Base-by-base conservation (phyloP, 53 echinoderm and acorn worm genomes). In the Antedon mediterranea region DNA sequence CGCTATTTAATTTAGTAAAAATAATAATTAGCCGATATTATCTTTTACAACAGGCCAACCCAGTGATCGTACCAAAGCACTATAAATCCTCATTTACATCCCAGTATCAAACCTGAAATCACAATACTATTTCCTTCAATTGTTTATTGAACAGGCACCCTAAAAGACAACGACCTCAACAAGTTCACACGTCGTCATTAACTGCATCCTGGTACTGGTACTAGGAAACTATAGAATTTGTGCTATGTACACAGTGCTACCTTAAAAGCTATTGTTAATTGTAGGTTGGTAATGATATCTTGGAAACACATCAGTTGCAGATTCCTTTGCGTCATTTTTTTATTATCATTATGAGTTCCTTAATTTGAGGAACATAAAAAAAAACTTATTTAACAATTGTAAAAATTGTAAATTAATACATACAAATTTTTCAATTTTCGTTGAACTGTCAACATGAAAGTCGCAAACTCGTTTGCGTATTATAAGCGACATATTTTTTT, bases 341-440 rank as follows among this genome's bases (percentile, higher is more conserved):
- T 37, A 37, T 37, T 37, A 37, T 37, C 37, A 37, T 37, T 37
- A 37, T 37, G 37, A 6, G 11, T 4, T 11, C 37, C 37, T 6
- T 37, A 6, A 37, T 37, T 37, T 6, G 37, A 4, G 11, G 11
- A 6, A 11, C 37, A 37, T 4, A 37, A 37, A 37, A n/a, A n/a
- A n/a, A n/a, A n/a, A n/a, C n/a, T n/a, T 11, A 11, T 6, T 37
- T 6, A 11, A 11, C 37, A 6, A 11, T 37, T 6, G 37, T 37
- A 6, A 4, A 6, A 37, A 37, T 37, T 73, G 29, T 29, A 82
- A 23, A 75, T 31, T 43, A 28, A 31, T 28, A 57, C 86, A 71
- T 71, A 95, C 95, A 95, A 95, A 95, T 91, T 95, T 95, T n/a
- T n/a, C 95, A 74, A 95, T 91, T 76, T 89, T 89, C 30, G 89